Conservation (phyloP, 1,140 invertebrate species). For the Eumaeus atala region DNA sequence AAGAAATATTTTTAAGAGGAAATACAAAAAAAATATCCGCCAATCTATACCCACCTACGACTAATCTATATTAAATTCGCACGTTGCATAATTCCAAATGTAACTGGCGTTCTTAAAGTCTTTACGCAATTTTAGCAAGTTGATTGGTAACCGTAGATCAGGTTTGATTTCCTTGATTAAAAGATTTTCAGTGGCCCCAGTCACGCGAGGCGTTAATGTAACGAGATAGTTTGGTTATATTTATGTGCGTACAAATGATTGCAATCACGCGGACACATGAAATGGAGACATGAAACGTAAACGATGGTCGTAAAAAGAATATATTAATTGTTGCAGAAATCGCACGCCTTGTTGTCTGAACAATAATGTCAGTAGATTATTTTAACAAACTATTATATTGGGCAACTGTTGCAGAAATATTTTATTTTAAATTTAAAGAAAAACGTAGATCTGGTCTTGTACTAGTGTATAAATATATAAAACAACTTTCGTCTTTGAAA, state of each 20-base stretch:
- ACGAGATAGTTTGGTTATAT: conserved; percentile 34
- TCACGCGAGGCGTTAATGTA: conserved; percentile 39
- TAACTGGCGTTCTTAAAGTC: background rate
- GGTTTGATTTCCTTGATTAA: conserved; percentile 25
- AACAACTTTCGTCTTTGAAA: too few relatives aligned
- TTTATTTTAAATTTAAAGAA: too few relatives aligned
- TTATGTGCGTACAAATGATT: conserved; percentile 39
- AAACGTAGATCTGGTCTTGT: too few relatives aligned
- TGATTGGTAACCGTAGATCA: conserved; percentile 23
- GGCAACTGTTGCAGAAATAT: too few relatives aligned
- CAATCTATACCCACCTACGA: too few relatives aligned
- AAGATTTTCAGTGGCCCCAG: conserved; percentile 36
- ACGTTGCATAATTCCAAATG: background rate
- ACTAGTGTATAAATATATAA: too few relatives aligned
- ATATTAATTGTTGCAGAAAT: conserved; percentile 21
- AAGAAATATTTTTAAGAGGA: too few relatives aligned
- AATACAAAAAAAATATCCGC: too few relatives aligned
- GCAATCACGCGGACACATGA: conserved; percentile 40
- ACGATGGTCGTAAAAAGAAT: background rate
- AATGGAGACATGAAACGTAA: conserved; percentile 16
- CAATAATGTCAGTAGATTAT: too few relatives aligned
- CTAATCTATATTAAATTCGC: too few relatives aligned
- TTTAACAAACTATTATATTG: too few relatives aligned
- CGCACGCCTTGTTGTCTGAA: conserved; percentile 9
- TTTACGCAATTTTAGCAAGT: background rate